Base-by-base conservation (phyloP, 2,888 invertebrate genomes). In the Leptopilina myrica region DNA sequence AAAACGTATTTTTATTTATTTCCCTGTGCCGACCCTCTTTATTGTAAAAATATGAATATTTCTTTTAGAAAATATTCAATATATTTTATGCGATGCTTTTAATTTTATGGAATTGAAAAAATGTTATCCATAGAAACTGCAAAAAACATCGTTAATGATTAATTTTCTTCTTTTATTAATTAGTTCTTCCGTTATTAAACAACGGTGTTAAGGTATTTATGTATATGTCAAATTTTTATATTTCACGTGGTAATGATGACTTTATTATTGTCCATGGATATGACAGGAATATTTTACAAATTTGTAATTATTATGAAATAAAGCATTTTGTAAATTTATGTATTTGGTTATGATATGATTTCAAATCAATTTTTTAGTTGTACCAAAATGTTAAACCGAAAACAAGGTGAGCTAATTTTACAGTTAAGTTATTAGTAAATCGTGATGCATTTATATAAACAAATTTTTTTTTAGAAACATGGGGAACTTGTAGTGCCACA, bases 251-350 rank as follows among this genome's bases (percentile, higher is more conserved):
- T 75, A 75, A 40, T 78, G 78, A 78, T 62, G 26, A 73, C 9
- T 69, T 78, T 78, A 46, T 73, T 67, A 33, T 59, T 78, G 62
- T 64, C 40, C 26, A 49, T 64, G 26, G 67, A 64, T 65, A 75
- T 77, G 53, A 66, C 40, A 78, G 67, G 46, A 67, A 69, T 76
- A 64, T 76, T 78, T 43, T 20, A 69, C 76, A 64, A 33, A 64
- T 80, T 77, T 76, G 65, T 78, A 78, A 73, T 78, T 78, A 62
- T 53, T 62, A 78, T 78, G 46, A 75, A 78, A 78, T 76, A 76
- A 80, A 80, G 64, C 76, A 75, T 78, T 76, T 76, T 76, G 49
- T 76, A 69, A 64, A 76, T 79, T 56, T 64, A 64, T 64, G 11
- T 8, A 7, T n/a, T n/a, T 33, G 33, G 33, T 33, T 33, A 33